Evolutionary conservation across 2,888 invertebrate genomes (phyloP), one percentile per base, ranked within the genome.

Genomic region (Neoitamus cyanurus): DNA sequence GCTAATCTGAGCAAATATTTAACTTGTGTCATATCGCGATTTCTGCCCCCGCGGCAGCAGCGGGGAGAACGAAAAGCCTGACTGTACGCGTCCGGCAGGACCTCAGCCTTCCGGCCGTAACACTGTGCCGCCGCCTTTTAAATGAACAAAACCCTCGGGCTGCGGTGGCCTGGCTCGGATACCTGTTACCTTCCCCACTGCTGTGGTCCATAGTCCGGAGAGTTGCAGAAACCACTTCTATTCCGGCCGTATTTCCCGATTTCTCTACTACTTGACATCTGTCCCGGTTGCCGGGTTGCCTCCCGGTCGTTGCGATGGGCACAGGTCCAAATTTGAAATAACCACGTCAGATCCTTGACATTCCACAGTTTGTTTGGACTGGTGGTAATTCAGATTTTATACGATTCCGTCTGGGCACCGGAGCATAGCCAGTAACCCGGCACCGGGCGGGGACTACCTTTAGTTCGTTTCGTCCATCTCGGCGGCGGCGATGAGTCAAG

Each of bases 1-100:
- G 46, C 42, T 75, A 75, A 75, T 75, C 75, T 73, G 34, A 36
- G 73, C 36, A 73, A 73, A 73, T 73, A 73, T 73, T 73, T 73
- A 15, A 37, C 73, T 73, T 73, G 73, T 73, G 36, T 36, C 36
- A 36, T 34, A 73, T 73, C 73, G 36, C 73, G n/a, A 34, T 20
- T 73, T 20, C 7, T n/a, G n/a, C 37, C 37, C 5, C 73, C 73
- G 25, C 7, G 58, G 58, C 34, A 34, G 34, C 4, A 34, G 34
- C 3, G 4, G 58, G 7, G n/a, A 36, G n/a, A 42, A 42, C 15
- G 42, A 42, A 42, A 42, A 13, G 42, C 42, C n/a, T 6, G 42
- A 42, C 42, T n/a, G 58, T 58, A 9, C 7, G 15, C 5, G 58
- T 58, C 58, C 20, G 7, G 7, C 20, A 20, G 9, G 7, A 58